Evolutionary conservation across 1,140 invertebrate species (phyloP).

Genomic region (Drosophila simulans): DNA sequence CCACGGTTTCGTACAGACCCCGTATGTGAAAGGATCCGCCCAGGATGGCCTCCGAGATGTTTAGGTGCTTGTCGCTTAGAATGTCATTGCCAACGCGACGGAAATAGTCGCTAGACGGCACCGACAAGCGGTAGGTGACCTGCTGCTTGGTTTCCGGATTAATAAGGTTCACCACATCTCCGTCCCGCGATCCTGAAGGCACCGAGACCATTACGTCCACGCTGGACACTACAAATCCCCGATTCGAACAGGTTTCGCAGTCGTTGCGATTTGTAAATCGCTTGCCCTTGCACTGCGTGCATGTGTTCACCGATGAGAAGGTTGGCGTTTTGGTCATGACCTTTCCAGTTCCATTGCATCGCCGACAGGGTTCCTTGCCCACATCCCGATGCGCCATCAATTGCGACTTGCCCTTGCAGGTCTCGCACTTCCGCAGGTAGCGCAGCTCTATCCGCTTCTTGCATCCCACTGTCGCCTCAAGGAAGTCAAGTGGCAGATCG

Average conservation of each 20-base stretch:
- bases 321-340: slow-evolving; percentile 61
- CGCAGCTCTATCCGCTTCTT: slow-evolving; percentile 67
- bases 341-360: slow-evolving; percentile 73
- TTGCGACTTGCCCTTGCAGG: slow-evolving; percentile 75
- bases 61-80: slow-evolving; percentile 65
- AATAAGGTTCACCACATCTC: slow-evolving; percentile 64
- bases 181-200: slow-evolving; percentile 65
- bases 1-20: slow-evolving; percentile 69
- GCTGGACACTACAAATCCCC: slow-evolving; percentile 56
- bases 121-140: slow-evolving; percentile 60
- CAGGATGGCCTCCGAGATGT: slow-evolving; percentile 69
- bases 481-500: slow-evolving; percentile 55
- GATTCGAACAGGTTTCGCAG: slow-evolving; percentile 70
- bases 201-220: slow-evolving; percentile 61
- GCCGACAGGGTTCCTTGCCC: slow-evolving; percentile 69
- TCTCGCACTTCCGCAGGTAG: slow-evolving; percentile 68
- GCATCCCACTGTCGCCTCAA: slow-evolving; percentile 70
- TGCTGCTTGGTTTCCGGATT: slow-evolving; percentile 71
- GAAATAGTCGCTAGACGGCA: slow-evolving; percentile 66
- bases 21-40: slow-evolving; percentile 66
- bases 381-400: slow-evolving; percentile 58
- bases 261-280: slow-evolving; percentile 73
- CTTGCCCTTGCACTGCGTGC: slow-evolving; percentile 71
- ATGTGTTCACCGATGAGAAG: slow-evolving; percentile 45
- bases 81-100: slow-evolving; percentile 72